Evolutionary conservation across 2,113 vertebrate genomes (phyloP), one percentile per base, ranked within the genome.

Genomic region (Microtus oregoni): DNA sequence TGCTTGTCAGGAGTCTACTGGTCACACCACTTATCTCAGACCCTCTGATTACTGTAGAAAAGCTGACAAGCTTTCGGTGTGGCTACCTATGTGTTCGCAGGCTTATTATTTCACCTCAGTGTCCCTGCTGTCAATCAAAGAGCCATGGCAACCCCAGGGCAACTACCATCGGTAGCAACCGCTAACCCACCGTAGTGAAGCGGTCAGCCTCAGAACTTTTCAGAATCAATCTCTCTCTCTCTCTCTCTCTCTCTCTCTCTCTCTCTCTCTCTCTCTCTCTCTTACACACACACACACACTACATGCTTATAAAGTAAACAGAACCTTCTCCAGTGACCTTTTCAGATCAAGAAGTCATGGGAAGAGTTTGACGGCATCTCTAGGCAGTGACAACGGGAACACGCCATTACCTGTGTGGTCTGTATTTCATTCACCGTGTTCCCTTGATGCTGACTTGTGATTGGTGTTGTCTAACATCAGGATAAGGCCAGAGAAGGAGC

Each of bases 141-240:
- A 47, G 63, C 38, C 38, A 30, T 15, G 15, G 2, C 4, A 9
- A 47, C 7, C 6, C 6, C 75, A 24, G 9, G 0, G 5, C 19
- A 7, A 30, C 20, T 26, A 55, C 0, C 22, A 58, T 30, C 5
- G 4, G 30, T 63, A 32, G 15, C 38, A 38, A 65, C 58, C 50
- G 86, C 35, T 14, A 68, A 38, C 38, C 3, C 6, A 12, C n/a
- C 28, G 20, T 61, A 26, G n/a, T 7, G 7, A 32, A 30, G 0
- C 4, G 14, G 61, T 75, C 68, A 0, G 65, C 76, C 76, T 94
- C 17, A 38, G 38, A 77, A 82, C 47, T 44, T 35, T 1, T 47
- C 2, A 17, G 15, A n/a, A n/a, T n/a, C n/a, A n/a, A n/a, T n/a
- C 63, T 3, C 26, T 5, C 67, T 5, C 4, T 1, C 5, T 1